phyloP scores from a whole-genome alignment of 2,797 vertebrate species.

The Tenualosa ilisha region DNA sequence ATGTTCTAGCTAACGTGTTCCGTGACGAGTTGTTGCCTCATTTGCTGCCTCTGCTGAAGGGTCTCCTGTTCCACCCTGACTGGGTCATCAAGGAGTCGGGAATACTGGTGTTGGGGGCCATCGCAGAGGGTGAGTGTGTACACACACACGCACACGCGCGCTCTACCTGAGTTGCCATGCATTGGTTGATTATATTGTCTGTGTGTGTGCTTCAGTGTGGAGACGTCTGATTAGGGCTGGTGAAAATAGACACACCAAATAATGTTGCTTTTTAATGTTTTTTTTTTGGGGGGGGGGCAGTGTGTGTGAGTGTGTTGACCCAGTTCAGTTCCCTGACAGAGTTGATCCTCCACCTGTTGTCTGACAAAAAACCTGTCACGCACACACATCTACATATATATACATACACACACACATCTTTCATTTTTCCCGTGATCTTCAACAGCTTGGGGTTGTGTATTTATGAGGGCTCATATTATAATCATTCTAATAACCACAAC shows the following conservation, averaged over 20 bases:
- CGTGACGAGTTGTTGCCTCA: conserved; percentile 93
- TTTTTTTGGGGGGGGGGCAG: too few relatives aligned
- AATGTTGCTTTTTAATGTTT: too few relatives aligned
- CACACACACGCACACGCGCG: background rate
- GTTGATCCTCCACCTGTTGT: conserved; percentile 88
- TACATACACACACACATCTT: too few relatives aligned
- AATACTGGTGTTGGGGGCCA: conserved; percentile 91
- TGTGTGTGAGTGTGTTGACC: background rate
- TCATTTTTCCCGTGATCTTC: too few relatives aligned
- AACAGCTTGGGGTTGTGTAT: too few relatives aligned
- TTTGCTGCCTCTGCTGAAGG: conserved; percentile 89
- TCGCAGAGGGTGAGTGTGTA: conserved; percentile 82
- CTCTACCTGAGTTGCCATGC: too few relatives aligned
- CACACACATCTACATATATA: background rate
- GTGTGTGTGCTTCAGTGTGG: too few relatives aligned
- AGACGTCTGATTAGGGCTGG: too few relatives aligned
- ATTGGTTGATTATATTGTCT: too few relatives aligned
- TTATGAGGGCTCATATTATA: too few relatives aligned
- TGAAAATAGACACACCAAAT: too few relatives aligned
- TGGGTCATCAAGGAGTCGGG: conserved; percentile 97
- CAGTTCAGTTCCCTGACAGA: conserved; percentile 83
- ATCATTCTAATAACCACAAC: too few relatives aligned
- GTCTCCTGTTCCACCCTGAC: conserved; percentile 90
- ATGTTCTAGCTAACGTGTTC: conserved; percentile 92
- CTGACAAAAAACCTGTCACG: conserved; percentile 60